Evolutionary conservation across 35 echinoderm and acorn worm genomes (phyloP).

Genomic region (Nesometra sesokonis): DNA sequence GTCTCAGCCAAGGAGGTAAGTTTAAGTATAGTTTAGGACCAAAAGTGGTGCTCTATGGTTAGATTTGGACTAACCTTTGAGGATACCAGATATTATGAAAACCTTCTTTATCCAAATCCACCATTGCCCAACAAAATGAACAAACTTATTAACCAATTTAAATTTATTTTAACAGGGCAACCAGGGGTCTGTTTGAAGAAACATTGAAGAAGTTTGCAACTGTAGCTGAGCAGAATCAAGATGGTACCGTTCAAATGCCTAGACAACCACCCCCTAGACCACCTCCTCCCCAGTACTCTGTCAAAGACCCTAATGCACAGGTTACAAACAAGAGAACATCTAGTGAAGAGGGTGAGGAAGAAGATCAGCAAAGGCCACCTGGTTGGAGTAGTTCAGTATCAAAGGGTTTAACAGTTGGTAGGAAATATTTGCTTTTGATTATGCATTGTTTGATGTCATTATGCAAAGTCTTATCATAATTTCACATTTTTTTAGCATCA

Average conservation of each 20-base stretch:
- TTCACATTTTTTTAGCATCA: no score
- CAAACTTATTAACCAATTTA: neutral
- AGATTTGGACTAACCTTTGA: no score
- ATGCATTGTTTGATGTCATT: no score
- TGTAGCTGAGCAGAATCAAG: neutral
- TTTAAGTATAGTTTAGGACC: no score
- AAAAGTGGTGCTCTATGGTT: no score
- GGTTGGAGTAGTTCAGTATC: neutral
- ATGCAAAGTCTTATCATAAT: no score
- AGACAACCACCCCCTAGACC: neutral
- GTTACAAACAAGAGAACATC: neutral
- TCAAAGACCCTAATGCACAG: neutral
- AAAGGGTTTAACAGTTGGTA: slow-evolving; percentile 1
- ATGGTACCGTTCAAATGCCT: neutral
- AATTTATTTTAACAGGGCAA: neutral
- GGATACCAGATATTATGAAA: no score
- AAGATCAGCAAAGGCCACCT: neutral
- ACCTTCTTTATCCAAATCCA: no score
- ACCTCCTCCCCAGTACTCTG: neutral
- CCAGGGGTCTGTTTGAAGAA: neutral
- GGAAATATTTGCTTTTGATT: neutral
- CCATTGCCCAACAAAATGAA: neutral
- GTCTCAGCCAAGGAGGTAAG: no score
- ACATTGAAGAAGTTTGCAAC: neutral
- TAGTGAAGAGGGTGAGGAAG: neutral